A percentile compares a stretch with the other conserved stretches of the same genome.
Evolutionary conservation across 2,113 vertebrate species (phyloP).

Genomic region (Nothoprocta perdicaria): DNA sequence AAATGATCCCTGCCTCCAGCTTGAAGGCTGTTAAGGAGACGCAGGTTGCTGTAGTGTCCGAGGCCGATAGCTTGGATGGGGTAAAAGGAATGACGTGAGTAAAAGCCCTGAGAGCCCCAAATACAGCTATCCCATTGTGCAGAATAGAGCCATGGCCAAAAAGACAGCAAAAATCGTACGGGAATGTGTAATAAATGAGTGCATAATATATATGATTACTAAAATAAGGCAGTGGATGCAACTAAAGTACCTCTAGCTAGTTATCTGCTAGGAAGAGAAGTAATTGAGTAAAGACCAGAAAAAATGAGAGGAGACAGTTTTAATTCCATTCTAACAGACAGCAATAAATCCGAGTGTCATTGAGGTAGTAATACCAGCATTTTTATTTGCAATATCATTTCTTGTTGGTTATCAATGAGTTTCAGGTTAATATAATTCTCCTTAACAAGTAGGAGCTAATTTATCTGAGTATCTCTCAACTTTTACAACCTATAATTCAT

Average conservation of each 20-base stretch:
- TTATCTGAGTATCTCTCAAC: neutral
- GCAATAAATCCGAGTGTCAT: neutral
- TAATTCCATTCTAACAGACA: neutral
- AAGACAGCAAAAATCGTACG: neutral
- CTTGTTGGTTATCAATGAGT: neutral
- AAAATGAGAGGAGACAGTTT: neutral
- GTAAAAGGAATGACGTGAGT: neutral
- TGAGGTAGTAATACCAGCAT: neutral
- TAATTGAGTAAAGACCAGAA: neutral
- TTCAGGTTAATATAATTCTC: neutral
- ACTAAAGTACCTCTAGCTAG: neutral
- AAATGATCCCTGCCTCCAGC: neutral
- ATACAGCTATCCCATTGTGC: neutral
- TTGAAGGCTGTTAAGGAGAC: neutral
- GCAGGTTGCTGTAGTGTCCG: neutral
- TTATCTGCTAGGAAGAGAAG: neutral
- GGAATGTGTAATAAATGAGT: neutral
- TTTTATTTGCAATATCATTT: neutral
- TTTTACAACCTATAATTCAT: neutral
- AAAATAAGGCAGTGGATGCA: conserved; percentile 1
- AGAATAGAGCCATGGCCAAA: neutral
- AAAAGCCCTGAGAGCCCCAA: neutral
- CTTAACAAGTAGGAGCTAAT: neutral
- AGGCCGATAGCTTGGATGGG: neutral
- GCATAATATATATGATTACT: neutral